These are phyloP conservation scores for Sphaeramia orbicularis DNA, from an alignment of 2,797 vertebrate species.

Conservation along the genomic window DNA sequence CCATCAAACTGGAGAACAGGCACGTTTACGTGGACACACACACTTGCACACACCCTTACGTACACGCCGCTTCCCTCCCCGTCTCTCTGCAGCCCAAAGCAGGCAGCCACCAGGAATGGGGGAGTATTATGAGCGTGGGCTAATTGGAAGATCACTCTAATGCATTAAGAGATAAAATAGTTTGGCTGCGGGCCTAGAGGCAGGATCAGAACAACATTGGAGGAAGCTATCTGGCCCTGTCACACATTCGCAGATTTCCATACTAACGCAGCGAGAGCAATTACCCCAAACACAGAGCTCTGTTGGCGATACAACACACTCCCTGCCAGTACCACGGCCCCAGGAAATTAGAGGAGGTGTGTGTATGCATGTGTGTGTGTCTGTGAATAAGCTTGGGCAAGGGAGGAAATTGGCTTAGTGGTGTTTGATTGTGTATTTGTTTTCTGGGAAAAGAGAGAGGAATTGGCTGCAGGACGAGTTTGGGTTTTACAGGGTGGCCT, in stretches of 20 bases:
- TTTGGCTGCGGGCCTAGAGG: conserved; percentile 99
- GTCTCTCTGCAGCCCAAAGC: conserved; percentile 71
- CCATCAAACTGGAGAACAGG: conserved; percentile 63
- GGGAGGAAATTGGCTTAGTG: conserved; percentile 86
- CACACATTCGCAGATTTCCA: conserved; percentile 99
- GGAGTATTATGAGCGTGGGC: conserved; percentile 97
- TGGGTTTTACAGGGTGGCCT: conserved; percentile 75
- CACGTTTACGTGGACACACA: conserved; percentile 56
- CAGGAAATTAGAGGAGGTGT: conserved; percentile 83
- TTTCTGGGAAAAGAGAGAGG: conserved; percentile 77
- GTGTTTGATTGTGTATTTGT: conserved; percentile 86
- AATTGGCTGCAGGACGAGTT: conserved; percentile 74
- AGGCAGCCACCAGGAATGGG: conserved; percentile 94
- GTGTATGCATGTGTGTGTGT: conserved; percentile 60
- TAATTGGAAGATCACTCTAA: conserved; percentile 99
- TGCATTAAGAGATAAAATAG: conserved; percentile 99
- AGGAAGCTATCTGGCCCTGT: conserved; percentile 99
- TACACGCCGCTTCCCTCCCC: conserved; percentile 41
- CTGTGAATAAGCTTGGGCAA: conserved; percentile 71
- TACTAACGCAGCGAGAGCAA: conserved; percentile 98
- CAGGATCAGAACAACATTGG: conserved; percentile 98
- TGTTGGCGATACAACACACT: conserved; percentile 93
- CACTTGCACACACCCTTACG: conserved; percentile 49
- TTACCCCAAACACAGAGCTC: conserved; percentile 95
- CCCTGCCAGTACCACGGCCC: conserved; percentile 89